These are phyloP conservation scores for Cecropterus lyciades DNA, from an alignment of 1,140 invertebrate species.

Conservation along the genomic window DNA sequence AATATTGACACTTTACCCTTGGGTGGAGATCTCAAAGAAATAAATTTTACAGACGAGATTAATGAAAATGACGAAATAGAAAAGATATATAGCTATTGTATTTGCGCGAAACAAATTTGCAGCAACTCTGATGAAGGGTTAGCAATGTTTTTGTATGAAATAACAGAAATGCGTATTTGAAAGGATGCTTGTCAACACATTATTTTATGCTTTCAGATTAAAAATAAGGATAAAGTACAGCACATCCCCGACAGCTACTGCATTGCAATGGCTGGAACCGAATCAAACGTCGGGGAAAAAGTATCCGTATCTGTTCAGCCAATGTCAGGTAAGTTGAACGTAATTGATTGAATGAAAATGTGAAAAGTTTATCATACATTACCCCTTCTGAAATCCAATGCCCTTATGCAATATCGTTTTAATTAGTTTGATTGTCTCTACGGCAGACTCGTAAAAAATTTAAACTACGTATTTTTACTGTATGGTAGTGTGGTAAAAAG, in stretches of 20 bases:
- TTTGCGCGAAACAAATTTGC: constrained; percentile 21
- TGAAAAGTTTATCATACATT: too few relatives aligned
- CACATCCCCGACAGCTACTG: constrained; percentile 90
- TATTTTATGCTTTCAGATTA: constrained; percentile 80
- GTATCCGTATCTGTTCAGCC: constrained; percentile 96
- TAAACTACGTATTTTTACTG: too few relatives aligned
- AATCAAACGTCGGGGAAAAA: constrained; percentile 94
- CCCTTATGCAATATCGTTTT: too few relatives aligned
- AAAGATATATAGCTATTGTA: constrained; percentile 11
- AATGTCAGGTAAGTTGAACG: constrained; percentile 92
- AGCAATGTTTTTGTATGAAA: constrained; percentile 3
- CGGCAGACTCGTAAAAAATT: too few relatives aligned
- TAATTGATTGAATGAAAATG: too few relatives aligned
- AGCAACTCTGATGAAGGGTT: constrained; percentile 24
- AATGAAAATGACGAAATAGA: constrained; percentile 17
- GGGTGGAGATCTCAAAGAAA: constrained; percentile 8
- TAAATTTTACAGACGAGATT: constrained; percentile 10
- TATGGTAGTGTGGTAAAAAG: too few relatives aligned
- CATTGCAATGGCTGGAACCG: constrained; percentile 95
- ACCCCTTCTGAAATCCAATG: too few relatives aligned
- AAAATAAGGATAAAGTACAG: constrained; percentile 90
- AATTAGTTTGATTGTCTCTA: too few relatives aligned
- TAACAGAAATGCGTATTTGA: too few relatives aligned
- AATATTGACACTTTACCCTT: background rate
- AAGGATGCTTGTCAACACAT: background rate